Conservation (phyloP, 2,888 invertebrate genomes). For the Melikaiella ostensackeni region DNA sequence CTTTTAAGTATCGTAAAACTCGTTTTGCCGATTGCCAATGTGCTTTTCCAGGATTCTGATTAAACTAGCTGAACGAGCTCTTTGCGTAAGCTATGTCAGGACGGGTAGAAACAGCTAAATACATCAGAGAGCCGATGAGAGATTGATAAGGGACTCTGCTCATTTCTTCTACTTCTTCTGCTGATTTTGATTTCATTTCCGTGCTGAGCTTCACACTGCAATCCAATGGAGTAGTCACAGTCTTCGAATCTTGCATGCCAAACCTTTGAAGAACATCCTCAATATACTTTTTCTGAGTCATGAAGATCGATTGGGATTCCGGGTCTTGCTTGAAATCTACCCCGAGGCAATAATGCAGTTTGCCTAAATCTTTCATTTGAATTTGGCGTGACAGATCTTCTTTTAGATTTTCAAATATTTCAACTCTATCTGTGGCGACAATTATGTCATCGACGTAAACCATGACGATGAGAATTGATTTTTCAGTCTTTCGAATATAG, state of each 20-base stretch:
- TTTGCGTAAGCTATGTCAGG: neutral
- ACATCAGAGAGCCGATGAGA: neutral
- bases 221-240: conserved; percentile 43
- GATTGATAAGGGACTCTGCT: neutral
- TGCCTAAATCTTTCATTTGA: neutral
- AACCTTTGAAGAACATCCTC: conserved; percentile 46
- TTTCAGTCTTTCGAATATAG: conserved; percentile 45
- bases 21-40: neutral
- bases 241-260: conserved; percentile 51
- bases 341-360: conserved; percentile 50
- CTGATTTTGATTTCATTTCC: neutral
- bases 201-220: neutral
- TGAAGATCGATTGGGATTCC: conserved; percentile 33
- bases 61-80: neutral
- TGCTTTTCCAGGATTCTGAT: neutral
- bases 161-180: neutral
- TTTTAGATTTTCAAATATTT: conserved; percentile 43
- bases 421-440: conserved; percentile 47
- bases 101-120: neutral
- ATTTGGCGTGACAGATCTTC: conserved; percentile 36
- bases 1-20: neutral
- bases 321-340: conserved; percentile 49
- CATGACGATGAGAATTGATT: conserved; percentile 46
- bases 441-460: conserved; percentile 61
- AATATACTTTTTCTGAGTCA: conserved; percentile 42